Base-by-base conservation (phyloP, 92 coral and sea anemone genomes). In the Micromussa lordhowensis region DNA sequence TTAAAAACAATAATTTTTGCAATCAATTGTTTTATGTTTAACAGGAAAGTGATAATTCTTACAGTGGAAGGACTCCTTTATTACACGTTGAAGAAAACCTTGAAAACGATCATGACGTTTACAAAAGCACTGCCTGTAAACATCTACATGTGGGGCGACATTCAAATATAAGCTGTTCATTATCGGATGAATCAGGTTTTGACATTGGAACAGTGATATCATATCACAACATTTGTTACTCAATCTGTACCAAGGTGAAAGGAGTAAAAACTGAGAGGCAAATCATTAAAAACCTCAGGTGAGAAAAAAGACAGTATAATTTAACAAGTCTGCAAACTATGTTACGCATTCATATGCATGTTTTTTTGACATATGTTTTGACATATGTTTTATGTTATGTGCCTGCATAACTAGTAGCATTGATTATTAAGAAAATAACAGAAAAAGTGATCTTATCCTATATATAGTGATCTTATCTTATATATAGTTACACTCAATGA, bases 231-330 rank as follows among this genome's bases (percentile, higher is more conserved):
- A 73, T 96, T 61, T 82, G 85, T 59, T 96, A 96, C 90, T 90
- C 93, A 18, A 91, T 96, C 28, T 88, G 77, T 26, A 81, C 90
- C 31, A 95, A 93, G 70, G 87, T 88, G 66, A 94, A 95, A 19
- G 92, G 95, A 36, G 89, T 79, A 31, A 95, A 92, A 84, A 81
- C 57, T 8, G 57, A 95, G 61, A 93, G 86, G 79, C 78, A 82
- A 36, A 95, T 96, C 61, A 87, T 96, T 24, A 93, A 90, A 61
- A 84, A 91, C 22, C 88, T 92, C 79, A 92, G 94, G 99, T 96
- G 70, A 13, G 59, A 35, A 2, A 48, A 21, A 14, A 9, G 2
- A 40, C 59, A 4, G 11, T 49, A 4, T 55, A 15, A 55, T 55
- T n/a, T 44, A 44, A 44, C 12, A 44, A 44, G 51, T 1, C 51